These are phyloP conservation scores for Acyrthosiphon pisum DNA, from an alignment of 1,140 invertebrate species.

Conservation along the genomic window DNA sequence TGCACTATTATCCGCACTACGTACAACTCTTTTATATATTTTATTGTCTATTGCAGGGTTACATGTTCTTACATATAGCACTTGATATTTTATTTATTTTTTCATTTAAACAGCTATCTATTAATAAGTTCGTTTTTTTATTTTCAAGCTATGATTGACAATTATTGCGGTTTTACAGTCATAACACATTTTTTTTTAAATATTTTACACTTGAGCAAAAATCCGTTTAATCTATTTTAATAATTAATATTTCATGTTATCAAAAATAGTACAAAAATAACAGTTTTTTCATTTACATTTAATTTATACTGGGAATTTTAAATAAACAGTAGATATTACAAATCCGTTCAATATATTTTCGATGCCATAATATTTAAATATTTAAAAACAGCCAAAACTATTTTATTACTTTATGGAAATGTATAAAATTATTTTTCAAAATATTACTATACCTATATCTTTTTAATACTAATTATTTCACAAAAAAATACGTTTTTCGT, in stretches of 20 bases:
- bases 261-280: not conserved
- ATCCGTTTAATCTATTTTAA: not conserved
- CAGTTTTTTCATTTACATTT: not conserved
- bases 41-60: not conserved
- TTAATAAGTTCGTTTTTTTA: not conserved
- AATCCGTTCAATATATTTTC: not conserved
- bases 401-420: not conserved
- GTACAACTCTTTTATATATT: not conserved
- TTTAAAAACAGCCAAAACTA: not conserved
- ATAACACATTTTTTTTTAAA: not conserved
- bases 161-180: not conserved
- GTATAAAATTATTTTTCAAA: not conserved
- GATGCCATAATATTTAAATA: not conserved
- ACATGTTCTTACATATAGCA: not conserved
- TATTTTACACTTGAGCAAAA: slow-evolving; percentile 9
- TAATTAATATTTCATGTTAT: not conserved
- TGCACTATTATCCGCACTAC: slow-evolving; percentile 21
- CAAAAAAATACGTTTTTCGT: not conserved
- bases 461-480: slow-evolving; percentile 1
- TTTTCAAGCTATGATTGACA: not conserved
- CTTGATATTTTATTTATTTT: slow-evolving; percentile 12
- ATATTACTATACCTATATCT: not conserved
- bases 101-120: not conserved
- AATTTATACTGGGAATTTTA: not conserved
- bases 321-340: not conserved